Evolutionary conservation across 2,888 invertebrate genomes (phyloP), one percentile per base, ranked within the genome.

Genomic region (Cybosia mesomella): DNA sequence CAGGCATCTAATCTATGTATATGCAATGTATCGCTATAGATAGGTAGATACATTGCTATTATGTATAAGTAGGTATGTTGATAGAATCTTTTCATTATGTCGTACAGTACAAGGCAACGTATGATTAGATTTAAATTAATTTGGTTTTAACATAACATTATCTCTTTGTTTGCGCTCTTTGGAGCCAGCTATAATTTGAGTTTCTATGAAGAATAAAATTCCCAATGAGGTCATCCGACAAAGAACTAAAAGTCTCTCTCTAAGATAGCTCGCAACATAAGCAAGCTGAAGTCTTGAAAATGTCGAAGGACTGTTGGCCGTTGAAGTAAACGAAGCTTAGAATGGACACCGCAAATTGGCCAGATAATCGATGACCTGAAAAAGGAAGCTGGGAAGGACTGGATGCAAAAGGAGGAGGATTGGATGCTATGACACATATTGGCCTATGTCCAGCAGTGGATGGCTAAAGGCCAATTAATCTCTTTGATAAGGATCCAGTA

Each of bases 1-100:
- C 71, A 63, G 74, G 71, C 64, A 24, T 66, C 67, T 75, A 75
- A 80, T 76, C 79, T 80, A 76, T 72, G 71, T 72, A 61, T 72
- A n/a, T n/a, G n/a, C n/a, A n/a, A n/a, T 76, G 69, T 66, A 21
- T 60, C 62, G 57, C 11, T 71, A 53, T 65, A 49, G 24, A 53
- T 65, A 49, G 24, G 43, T 39, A 18, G 18, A 43, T n/a, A 60
- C 22, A n/a, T 49, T 57, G 18, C 43, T n/a, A n/a, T 57, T 54
- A 39, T 55, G 28, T 57, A 34, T 13, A n/a, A 58, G 15, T 36
- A 59, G 1, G 18, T 11, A 58, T 58, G 55, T 39, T 4, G 15
- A 34, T 39, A 36, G n/a, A 34, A 55, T 36, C 24, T 64, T 54
- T 54, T 63, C 54, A 63, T 54, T 53, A 24, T 8, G 15, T 24